These are phyloP conservation scores for Anthopleura sola DNA, from an alignment of 64 coral and sea anemone species.

Conservation along the genomic window DNA sequence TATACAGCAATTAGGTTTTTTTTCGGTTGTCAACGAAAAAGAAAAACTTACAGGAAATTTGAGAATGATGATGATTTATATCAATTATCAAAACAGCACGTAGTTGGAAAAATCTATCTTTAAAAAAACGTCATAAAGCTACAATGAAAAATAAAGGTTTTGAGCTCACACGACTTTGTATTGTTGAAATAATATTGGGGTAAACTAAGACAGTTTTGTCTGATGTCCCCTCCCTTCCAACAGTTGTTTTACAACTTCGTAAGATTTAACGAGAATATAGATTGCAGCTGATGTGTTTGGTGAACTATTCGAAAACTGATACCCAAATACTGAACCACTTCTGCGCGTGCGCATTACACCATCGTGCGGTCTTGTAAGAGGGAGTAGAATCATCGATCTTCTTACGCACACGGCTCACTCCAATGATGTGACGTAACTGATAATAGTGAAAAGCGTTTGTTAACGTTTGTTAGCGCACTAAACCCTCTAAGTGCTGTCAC, in stretches of 20 bases:
- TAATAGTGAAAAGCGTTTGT: constrained; percentile 16
- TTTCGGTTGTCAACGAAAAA: background rate
- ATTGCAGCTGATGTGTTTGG: background rate
- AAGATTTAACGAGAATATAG: too few relatives aligned
- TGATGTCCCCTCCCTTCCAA: too few relatives aligned
- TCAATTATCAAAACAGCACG: background rate
- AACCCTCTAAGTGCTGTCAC: constrained; percentile 25
- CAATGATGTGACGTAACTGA: constrained; percentile 14
- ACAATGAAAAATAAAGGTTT: background rate
- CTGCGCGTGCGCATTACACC: background rate
- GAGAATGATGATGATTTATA: background rate
- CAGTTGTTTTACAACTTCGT: too few relatives aligned
- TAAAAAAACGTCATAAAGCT: background rate
- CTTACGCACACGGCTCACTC: background rate
- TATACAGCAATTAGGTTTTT: background rate
- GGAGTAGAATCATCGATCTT: too few relatives aligned
- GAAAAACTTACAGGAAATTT: background rate
- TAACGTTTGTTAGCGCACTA: constrained; percentile 24
- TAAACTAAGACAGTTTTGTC: too few relatives aligned
- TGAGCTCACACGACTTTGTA: background rate
- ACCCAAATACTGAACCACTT: background rate
- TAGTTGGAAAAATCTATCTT: background rate
- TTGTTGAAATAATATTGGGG: too few relatives aligned
- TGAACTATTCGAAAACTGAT: background rate
- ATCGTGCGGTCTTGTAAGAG: background rate